Conservation (phyloP, 1,140 invertebrate genomes). For the Mycetomoellerius zeteki region DNA sequence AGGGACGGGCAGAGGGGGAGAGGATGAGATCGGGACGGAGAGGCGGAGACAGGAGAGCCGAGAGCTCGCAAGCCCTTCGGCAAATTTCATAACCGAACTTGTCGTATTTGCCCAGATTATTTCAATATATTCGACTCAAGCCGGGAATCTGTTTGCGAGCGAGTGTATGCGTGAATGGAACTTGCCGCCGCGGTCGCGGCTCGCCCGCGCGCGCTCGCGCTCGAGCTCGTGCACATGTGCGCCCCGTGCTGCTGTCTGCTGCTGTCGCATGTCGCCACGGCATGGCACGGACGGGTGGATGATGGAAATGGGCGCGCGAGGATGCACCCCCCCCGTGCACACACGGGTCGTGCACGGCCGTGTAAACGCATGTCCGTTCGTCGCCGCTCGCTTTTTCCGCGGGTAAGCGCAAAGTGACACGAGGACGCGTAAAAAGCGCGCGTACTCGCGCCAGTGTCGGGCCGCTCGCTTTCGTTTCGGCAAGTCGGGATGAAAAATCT, state of each 20-base stretch:
- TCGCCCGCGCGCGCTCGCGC: constrained; percentile 48
- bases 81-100: constrained; percentile 88
- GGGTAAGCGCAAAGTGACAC: constrained; percentile 59
- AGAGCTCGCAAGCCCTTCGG: constrained; percentile 87
- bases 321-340: constrained; percentile 46
- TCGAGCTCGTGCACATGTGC: constrained; percentile 50
- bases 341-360: constrained; percentile 66
- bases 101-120: constrained; percentile 88
- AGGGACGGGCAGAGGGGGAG: constrained; percentile 39
- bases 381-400: constrained; percentile 61
- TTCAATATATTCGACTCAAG: constrained; percentile 88
- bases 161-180: constrained; percentile 87
- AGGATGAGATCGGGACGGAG: constrained; percentile 29
- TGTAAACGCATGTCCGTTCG: constrained; percentile 63
- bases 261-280: background rate
- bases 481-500: constrained; percentile 45
- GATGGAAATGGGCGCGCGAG: constrained; percentile 51
- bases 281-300: background rate
- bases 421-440: constrained; percentile 45
- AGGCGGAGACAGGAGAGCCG: constrained; percentile 70
- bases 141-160: constrained; percentile 87
- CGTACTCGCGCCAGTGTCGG: background rate
- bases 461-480: constrained; percentile 22
- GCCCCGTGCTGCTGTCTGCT: constrained; percentile 19
- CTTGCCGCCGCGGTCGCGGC: constrained; percentile 83